These are phyloP conservation scores for Deroplatys truncata DNA, from an alignment of 2,888 invertebrate species.

Conservation along the genomic window DNA sequence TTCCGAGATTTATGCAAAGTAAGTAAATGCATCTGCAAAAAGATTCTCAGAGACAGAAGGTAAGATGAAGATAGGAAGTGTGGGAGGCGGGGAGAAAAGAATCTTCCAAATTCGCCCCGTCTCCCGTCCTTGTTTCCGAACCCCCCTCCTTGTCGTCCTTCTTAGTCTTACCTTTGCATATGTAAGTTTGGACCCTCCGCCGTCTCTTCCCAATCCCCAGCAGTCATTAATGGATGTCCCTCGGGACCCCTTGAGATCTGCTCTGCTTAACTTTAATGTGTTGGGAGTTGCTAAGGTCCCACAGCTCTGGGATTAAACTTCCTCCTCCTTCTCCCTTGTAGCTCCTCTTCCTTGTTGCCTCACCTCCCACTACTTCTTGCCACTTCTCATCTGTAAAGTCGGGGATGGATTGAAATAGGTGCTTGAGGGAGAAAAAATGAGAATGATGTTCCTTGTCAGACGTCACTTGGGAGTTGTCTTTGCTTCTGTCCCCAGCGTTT, in stretches of 20 bases:
- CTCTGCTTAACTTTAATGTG: slow-evolving; percentile 34
- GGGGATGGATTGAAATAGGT: slow-evolving; percentile 19
- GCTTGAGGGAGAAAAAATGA: background rate
- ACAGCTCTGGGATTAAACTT: slow-evolving; percentile 31
- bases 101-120: slow-evolving; percentile 21
- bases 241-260: slow-evolving; percentile 32
- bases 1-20: slow-evolving; percentile 30
- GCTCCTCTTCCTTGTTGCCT: background rate
- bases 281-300: slow-evolving; percentile 32
- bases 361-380: background rate
- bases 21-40: slow-evolving; percentile 28
- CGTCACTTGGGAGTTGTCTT: background rate
- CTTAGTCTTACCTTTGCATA: slow-evolving; percentile 24
- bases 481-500: no score
- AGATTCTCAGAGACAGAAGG: slow-evolving; percentile 23
- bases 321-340: slow-evolving; percentile 6
- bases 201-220: slow-evolving; percentile 27
- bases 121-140: slow-evolving; percentile 3
- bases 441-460: background rate
- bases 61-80: slow-evolving; percentile 22
- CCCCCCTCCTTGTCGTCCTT: background rate
- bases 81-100: slow-evolving; percentile 2
- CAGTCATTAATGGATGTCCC: slow-evolving; percentile 31
- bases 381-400: slow-evolving; percentile 24
- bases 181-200: slow-evolving; percentile 21